phyloP scores from a whole-genome alignment of 2,888 invertebrate species.

The Pseudeuparius sepicola region DNA sequence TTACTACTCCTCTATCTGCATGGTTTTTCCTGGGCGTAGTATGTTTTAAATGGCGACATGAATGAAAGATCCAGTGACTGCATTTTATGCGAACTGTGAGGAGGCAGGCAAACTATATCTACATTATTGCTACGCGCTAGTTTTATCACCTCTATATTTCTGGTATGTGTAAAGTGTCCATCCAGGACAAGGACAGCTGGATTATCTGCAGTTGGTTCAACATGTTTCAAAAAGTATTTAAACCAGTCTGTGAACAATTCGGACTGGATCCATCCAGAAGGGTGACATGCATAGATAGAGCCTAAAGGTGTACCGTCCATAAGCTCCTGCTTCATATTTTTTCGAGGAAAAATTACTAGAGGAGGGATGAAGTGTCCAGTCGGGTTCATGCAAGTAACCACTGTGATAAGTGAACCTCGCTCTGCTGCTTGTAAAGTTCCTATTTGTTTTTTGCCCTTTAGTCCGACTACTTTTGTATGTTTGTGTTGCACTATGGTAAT shows the following conservation, averaged over 20 bases:
- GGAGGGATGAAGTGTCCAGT: too few relatives aligned
- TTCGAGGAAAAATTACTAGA: too few relatives aligned
- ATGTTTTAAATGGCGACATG: constrained; percentile 17
- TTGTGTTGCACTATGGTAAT: too few relatives aligned
- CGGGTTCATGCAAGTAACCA: too few relatives aligned
- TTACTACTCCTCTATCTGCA: constrained; percentile 5
- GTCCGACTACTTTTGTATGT: too few relatives aligned
- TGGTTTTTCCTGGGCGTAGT: too few relatives aligned
- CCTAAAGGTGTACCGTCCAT: constrained; percentile 28
- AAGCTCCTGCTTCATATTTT: too few relatives aligned
- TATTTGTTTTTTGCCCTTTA: too few relatives aligned
- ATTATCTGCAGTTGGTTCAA: constrained; percentile 17
- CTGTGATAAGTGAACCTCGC: too few relatives aligned
- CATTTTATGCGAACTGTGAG: constrained; percentile 27
- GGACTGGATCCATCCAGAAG: constrained; percentile 21
- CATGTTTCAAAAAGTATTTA: constrained; percentile 18
- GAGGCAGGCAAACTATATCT: constrained; percentile 30
- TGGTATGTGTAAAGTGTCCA: too few relatives aligned
- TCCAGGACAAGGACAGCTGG: constrained; percentile 21
- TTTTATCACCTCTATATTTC: constrained; percentile 18
- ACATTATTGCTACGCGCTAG: constrained; percentile 19
- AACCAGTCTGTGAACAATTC: constrained; percentile 21
- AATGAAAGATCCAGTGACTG: constrained; percentile 16
- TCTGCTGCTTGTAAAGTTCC: too few relatives aligned
- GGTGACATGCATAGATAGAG: constrained; percentile 22